Evolutionary conservation across 2,888 invertebrate genomes (phyloP), one percentile per base, ranked within the genome.

Genomic region (Ptilodon capucinus): DNA sequence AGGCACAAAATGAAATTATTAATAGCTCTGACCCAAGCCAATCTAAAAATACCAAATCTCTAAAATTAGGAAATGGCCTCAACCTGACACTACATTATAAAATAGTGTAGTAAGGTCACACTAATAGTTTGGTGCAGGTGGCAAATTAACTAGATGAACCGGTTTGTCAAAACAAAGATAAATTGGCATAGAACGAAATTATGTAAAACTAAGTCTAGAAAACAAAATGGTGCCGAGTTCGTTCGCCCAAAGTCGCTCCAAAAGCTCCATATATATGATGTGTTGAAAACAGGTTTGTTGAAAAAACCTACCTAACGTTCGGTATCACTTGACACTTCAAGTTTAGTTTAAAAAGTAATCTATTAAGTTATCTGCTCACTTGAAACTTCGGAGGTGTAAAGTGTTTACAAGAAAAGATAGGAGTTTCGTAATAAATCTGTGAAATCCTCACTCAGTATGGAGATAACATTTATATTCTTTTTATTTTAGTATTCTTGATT

Each of bases 361-460:
- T 68, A 63, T 73, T 68, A 64, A 62, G 55, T 71, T 74, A 76
- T 74, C 72, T 63, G 60, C 46, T 63, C 60, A 68, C 68, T 74
- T 54, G 55, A 70, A 74, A 72, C 58, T 71, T 67, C 53, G 48
- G 48, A 67, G 68, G 67, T 62, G 71, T 66, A 64, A 73, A 74
- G 65, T 74, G 70, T 70, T 69, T 68, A 66, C 58, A 46, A 58
- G 56, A 46, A 52, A 40, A 53, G 73, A 74, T 68, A 70, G 62
- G 44, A 46, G 46, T 57, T 64, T 41, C 41, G 56, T 56, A 59
- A 58, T 62, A 60, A 60, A 66, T 66, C 57, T 46, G 47, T 39
- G 18, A 57, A 59, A 54, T 42, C 52, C 21, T 28, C 19, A 44
- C 36, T 51, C 44, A 57, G 44, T 51, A 45, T 44, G 2, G 8